phyloP scores from a whole-genome alignment of 2,888 invertebrate species.

The Nymphalis c-album region DNA sequence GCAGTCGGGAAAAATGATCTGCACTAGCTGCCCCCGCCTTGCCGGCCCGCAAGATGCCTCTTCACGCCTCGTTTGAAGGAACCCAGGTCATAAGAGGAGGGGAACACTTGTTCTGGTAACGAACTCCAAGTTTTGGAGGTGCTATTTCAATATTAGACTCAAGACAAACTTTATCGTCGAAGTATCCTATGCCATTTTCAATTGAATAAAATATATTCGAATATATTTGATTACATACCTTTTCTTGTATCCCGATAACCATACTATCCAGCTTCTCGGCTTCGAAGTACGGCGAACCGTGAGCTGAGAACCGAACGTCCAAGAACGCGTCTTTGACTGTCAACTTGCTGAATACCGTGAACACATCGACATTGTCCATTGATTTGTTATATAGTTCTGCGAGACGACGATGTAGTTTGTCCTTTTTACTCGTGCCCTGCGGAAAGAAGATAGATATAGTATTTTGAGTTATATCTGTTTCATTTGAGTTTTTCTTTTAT shows the following conservation, averaged over 20 bases:
- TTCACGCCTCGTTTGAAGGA: too few species aligned
- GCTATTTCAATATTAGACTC: too few species aligned
- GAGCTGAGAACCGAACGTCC: slow-evolving; percentile 95
- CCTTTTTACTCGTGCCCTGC: slow-evolving; percentile 86
- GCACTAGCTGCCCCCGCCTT: too few species aligned
- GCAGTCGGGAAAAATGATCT: too few species aligned
- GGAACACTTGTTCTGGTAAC: too few species aligned
- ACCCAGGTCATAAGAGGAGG: too few species aligned
- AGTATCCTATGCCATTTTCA: too few species aligned
- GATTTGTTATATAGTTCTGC: slow-evolving; percentile 88
- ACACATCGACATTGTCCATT: slow-evolving; percentile 93
- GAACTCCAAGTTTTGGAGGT: too few species aligned
- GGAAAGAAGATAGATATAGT: slow-evolving; percentile 25
- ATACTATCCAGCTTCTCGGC: slow-evolving; percentile 94
- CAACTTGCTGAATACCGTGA: slow-evolving; percentile 90
- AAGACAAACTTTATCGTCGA: too few species aligned
- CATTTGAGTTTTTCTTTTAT: too few species aligned
- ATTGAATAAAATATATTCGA: too few species aligned
- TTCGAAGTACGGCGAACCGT: slow-evolving; percentile 96
- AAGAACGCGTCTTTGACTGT: slow-evolving; percentile 83
- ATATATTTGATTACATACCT: slow-evolving; percentile 65
- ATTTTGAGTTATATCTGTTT: not conserved
- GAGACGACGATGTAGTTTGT: slow-evolving; percentile 81
- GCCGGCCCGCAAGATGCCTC: too few species aligned
- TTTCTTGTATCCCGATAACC: slow-evolving; percentile 86